Evolutionary conservation across 2,888 invertebrate genomes (phyloP).

Genomic region (Meteorus cinctellus): DNA sequence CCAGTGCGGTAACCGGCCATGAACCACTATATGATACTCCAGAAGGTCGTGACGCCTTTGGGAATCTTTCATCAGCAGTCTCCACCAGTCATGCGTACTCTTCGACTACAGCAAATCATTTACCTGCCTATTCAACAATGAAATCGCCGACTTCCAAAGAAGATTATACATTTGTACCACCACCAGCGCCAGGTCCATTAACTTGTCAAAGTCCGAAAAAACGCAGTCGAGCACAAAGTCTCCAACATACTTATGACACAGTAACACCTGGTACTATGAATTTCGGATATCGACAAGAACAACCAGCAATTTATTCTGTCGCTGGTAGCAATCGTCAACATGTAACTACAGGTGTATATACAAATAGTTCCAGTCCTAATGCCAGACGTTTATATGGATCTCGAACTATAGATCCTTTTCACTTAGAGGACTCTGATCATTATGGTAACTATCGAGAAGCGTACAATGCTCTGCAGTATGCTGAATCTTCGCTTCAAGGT

Average conservation of each 20-base stretch:
- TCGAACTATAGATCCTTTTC: constrained; percentile 77
- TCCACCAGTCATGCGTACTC: constrained; percentile 57
- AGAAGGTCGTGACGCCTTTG: constrained; percentile 66
- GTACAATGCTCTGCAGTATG: constrained; percentile 72
- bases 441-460: constrained; percentile 71
- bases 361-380: constrained; percentile 78
- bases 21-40: constrained; percentile 70
- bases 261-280: constrained; percentile 69
- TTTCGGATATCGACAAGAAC: constrained; percentile 74
- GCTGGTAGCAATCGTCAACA: constrained; percentile 83
- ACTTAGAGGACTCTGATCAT: constrained; percentile 80
- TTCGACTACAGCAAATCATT: constrained; percentile 72
- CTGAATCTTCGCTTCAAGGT: constrained; percentile 70
- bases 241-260: constrained; percentile 62
- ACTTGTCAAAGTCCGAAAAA: constrained; percentile 73
- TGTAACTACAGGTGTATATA: constrained; percentile 84
- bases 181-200: constrained; percentile 75
- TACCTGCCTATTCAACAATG: constrained; percentile 76
- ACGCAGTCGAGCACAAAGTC: constrained; percentile 69
- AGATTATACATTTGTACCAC: constrained; percentile 75
- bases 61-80: constrained; percentile 55
- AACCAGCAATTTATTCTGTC: constrained; percentile 84
- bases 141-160: constrained; percentile 75
- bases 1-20: constrained; percentile 53
- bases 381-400: constrained; percentile 73